phyloP scores from a whole-genome alignment of 2,113 vertebrate species.

The Neodon shergylaensis region DNA sequence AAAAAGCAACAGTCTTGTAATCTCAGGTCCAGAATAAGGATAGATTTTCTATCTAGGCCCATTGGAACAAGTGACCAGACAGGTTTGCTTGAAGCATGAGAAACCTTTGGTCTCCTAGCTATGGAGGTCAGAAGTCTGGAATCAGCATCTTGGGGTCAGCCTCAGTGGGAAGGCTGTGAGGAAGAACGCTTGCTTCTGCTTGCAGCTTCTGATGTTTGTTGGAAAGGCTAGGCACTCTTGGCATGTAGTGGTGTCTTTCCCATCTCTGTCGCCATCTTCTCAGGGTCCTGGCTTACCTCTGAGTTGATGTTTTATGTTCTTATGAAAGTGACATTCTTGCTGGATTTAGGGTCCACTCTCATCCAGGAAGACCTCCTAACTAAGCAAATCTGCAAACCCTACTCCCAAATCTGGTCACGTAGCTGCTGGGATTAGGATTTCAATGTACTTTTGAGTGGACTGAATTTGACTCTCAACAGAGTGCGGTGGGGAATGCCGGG shows the following conservation, averaged over 20 bases:
- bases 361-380: conserved; percentile 5
- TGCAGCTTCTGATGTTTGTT: background rate
- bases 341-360: background rate
- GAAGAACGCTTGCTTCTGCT: background rate
- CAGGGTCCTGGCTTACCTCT: fast-evolving
- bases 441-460: background rate
- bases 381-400: background rate
- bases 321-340: background rate
- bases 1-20: background rate
- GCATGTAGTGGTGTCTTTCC: background rate
- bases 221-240: background rate
- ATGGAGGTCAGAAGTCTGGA: background rate
- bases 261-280: background rate
- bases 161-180: background rate
- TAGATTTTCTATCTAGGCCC: background rate
- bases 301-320: background rate
- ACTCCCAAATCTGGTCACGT: background rate
- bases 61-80: background rate
- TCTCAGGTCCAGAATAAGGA: background rate
- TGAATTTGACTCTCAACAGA: background rate
- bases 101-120: background rate
- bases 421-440: background rate
- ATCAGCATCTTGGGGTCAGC: background rate
- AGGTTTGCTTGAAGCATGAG: background rate
- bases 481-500: background rate